Percentiles rank a stretch among this genome's conserved stretches.
Evolutionary conservation across 2,888 invertebrate genomes (phyloP).

Genomic region (Schizaphis graminum): DNA sequence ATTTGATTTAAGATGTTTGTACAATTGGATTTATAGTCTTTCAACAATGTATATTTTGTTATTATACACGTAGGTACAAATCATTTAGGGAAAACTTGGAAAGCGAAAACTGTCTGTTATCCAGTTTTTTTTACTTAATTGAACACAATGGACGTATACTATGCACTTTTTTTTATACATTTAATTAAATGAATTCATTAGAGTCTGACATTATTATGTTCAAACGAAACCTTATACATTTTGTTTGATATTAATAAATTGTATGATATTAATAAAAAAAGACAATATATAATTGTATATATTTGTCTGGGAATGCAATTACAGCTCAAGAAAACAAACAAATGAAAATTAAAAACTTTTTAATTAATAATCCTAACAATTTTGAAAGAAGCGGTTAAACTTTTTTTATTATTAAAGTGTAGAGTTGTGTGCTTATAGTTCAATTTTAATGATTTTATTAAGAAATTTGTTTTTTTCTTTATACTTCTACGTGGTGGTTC

Average conservation of each 20-base stretch:
- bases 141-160: background rate
- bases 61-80: background rate
- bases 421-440: background rate
- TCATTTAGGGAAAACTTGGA: background rate
- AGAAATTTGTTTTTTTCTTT: background rate
- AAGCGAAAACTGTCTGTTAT: background rate
- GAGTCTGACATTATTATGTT: background rate
- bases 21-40: background rate
- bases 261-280: background rate
- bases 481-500: background rate
- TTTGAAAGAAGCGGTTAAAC: background rate
- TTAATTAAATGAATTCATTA: background rate
- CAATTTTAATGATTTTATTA: background rate
- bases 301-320: background rate
- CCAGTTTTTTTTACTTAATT: background rate
- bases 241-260: background rate
- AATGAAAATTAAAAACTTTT: slow-evolving; percentile 10
- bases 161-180: background rate
- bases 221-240: background rate
- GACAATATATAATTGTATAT: background rate
- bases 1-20: background rate
- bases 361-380: slow-evolving; percentile 12
- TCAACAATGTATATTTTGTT: background rate
- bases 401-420: background rate
- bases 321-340: background rate